Conservation (phyloP, 2,888 invertebrate species). For the Geophilus truncorum region DNA sequence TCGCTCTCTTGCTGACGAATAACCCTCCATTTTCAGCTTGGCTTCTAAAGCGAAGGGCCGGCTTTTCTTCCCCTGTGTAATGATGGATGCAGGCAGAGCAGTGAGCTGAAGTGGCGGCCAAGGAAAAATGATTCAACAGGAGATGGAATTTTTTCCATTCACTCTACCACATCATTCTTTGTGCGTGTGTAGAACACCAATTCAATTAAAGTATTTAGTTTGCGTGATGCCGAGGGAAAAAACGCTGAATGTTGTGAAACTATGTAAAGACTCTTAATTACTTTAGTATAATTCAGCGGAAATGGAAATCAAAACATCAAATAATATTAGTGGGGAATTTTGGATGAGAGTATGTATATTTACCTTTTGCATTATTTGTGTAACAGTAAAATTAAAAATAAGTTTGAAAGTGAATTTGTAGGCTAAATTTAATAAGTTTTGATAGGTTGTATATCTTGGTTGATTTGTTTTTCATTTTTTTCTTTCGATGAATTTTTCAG, state of each 20-base stretch:
- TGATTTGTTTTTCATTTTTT: not conserved
- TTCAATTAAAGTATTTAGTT: constrained; percentile 14
- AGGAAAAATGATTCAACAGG: constrained; percentile 13
- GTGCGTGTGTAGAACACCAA: constrained; percentile 15
- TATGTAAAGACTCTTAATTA: not conserved
- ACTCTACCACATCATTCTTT: constrained; percentile 17
- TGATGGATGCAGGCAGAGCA: constrained; percentile 4
- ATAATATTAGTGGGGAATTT: not conserved
- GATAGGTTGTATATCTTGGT: not conserved
- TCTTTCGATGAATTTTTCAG: not conserved
- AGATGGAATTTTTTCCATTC: constrained; percentile 17
- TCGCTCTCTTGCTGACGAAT: constrained; percentile 9
- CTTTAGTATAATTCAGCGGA: not conserved
- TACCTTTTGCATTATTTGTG: too few species aligned
- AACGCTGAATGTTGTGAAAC: not conserved
- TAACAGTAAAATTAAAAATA: not conserved
- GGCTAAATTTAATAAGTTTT: not conserved
- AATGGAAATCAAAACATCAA: not conserved
- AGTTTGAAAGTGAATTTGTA: not conserved
- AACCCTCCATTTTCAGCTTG: constrained; percentile 11
- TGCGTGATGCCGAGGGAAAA: not conserved
- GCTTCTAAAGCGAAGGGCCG: constrained; percentile 8
- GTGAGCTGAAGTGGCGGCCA: constrained; percentile 14
- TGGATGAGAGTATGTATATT: too few species aligned
- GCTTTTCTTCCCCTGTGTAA: constrained; percentile 14